Base-by-base conservation (phyloP, 2,113 vertebrate genomes). In the Glaucidium brasilianum region DNA sequence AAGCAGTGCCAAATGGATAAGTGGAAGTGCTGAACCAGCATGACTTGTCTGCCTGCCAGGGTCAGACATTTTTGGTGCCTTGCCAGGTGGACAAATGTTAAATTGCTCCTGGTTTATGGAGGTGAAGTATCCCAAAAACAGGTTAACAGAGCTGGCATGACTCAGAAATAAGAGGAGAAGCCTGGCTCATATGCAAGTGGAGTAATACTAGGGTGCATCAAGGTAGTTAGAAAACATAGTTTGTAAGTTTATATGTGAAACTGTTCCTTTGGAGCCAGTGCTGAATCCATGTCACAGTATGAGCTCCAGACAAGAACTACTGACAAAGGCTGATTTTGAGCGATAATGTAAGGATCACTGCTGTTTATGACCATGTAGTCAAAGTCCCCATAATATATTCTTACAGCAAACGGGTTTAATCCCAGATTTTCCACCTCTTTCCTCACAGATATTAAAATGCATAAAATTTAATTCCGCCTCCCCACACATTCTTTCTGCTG, bases 41-140 rank as follows among this genome's bases (percentile, higher is more conserved):
- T 0, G 10, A 59, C 32, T 92, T 88, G 39, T 80, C 71, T 37
- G 45, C 37, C 85, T 84, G 92, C 88, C 82, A 93, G 71, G 55
- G 94, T 26, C 55, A 94, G 75, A 56, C 39, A 71, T 71, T 83
- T 88, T 77, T 95, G 90, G 60, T 83, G 34, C 22, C 7, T 30
- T 95, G 74, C 94, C 96, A 93, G 59, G 10, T 92, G 47, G 71
- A 80, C 85, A 93, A 96, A 83, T 39, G 67, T 52, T 88, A 72
- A 83, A 93, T 80, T 94, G 59, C 21, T 95, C 37, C 63, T 74
- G 58, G 78, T 41, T 59, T 74, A 7, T 71, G 90, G 90, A 73
- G 41, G 52, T 67, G 52, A 94, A 92, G 41, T 12, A 85, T 77
- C 50, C 37, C 37, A 86, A 90, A 50, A 0, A 0, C 41, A 62